Conservation (phyloP, 2,888 invertebrate species). For the Tolmerus cingulatus region DNA sequence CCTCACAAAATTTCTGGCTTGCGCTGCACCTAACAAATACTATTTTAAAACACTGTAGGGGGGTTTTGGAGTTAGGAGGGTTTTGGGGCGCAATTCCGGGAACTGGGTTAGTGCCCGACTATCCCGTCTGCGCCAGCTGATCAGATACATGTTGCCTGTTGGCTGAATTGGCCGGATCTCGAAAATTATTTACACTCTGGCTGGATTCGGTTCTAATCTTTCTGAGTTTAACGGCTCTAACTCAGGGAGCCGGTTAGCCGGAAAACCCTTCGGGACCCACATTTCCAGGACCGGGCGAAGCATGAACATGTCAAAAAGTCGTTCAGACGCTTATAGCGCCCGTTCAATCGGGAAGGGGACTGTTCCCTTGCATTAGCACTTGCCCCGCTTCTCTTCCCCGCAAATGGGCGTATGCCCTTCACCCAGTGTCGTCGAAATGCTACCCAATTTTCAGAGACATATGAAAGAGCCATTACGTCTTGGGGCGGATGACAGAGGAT, state of each 20-base stretch:
- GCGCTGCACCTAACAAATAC: background rate
- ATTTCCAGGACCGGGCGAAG: background rate
- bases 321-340: background rate
- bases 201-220: background rate
- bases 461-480: background rate
- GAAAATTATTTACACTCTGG: background rate
- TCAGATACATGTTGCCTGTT: background rate
- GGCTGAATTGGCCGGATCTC: background rate
- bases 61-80: background rate
- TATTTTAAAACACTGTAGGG: background rate
- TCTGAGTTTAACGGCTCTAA: background rate
- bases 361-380: background rate
- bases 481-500: background rate
- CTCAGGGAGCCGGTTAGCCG: background rate
- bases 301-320: slow-evolving; percentile 28
- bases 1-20: background rate
- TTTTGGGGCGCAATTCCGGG: background rate
- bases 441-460: slow-evolving; percentile 8
- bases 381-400: background rate
- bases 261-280: background rate
- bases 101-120: background rate
- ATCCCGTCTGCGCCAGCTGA: background rate
- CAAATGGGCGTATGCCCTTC: background rate
- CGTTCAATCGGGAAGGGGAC: background rate
- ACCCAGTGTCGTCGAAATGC: background rate